Evolutionary conservation across 64 coral and sea anemone genomes (phyloP).

Genomic region (Exaiptasia diaphana): DNA sequence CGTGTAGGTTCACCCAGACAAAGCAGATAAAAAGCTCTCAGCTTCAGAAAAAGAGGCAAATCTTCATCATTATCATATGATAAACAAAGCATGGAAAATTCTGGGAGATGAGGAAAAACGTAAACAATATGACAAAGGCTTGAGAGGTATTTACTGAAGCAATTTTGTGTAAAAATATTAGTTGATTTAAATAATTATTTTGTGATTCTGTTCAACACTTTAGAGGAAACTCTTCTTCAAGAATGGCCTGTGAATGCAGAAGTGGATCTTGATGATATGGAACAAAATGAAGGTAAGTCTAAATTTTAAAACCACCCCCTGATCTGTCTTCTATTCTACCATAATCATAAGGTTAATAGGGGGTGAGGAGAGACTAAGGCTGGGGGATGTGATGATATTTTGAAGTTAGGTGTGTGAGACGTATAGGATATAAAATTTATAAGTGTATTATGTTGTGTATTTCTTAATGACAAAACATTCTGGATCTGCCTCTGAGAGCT

Average conservation of each 20-base stretch:
- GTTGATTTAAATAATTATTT: neutral
- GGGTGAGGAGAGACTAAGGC: too few species aligned
- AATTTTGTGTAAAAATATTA: neutral
- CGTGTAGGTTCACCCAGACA: constrained; percentile 86
- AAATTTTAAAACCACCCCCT: neutral
- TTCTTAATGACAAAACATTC: too few species aligned
- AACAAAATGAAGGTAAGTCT: constrained; percentile 80
- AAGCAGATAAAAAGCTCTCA: constrained; percentile 20
- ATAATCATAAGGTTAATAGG: neutral
- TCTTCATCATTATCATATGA: constrained; percentile 33
- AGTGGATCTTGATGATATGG: constrained; percentile 94
- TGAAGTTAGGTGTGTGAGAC: too few species aligned
- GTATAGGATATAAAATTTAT: too few species aligned
- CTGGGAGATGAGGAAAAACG: constrained; percentile 46
- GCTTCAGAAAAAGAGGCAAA: constrained; percentile 15
- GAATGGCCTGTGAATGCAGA: constrained; percentile 84
- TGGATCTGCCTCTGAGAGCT: too few species aligned
- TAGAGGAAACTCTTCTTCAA: constrained; percentile 68
- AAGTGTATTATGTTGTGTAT: too few species aligned
- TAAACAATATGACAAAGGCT: constrained; percentile 57
- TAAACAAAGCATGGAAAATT: constrained; percentile 89
- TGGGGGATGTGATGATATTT: too few species aligned
- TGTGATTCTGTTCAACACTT: neutral
- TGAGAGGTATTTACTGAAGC: constrained; percentile 57
- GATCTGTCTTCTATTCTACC: too few species aligned